Conservation (phyloP, 2,113 vertebrate species). For the Microtus richardsoni region DNA sequence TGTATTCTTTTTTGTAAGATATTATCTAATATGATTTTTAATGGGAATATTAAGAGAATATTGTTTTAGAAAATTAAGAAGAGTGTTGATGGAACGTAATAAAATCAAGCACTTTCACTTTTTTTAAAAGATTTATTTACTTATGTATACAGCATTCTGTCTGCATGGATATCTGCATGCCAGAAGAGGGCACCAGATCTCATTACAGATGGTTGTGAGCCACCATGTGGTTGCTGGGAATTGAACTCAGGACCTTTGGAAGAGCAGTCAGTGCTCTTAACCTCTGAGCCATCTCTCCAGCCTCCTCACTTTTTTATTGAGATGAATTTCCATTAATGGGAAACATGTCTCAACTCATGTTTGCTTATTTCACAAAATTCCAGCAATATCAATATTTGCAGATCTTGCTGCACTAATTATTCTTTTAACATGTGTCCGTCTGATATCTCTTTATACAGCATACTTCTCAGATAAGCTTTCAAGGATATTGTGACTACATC, state of each 20-base stretch:
- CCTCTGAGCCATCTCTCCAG: too few species aligned
- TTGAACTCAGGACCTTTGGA: too few species aligned
- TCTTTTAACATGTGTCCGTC: accelerated
- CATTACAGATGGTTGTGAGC: too few species aligned
- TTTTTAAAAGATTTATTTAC: neutral
- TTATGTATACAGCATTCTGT: too few species aligned
- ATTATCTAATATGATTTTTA: neutral
- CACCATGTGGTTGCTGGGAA: too few species aligned
- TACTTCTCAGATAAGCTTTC: neutral
- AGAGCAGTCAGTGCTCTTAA: too few species aligned
- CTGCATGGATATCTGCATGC: too few species aligned
- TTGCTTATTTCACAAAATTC: neutral
- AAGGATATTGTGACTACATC: neutral
- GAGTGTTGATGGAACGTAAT: neutral
- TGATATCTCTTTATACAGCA: neutral
- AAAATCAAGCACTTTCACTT: neutral
- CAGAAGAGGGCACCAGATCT: too few species aligned
- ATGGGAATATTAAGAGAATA: neutral
- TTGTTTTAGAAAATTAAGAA: neutral
- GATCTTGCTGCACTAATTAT: accelerated
- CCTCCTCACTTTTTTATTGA: neutral
- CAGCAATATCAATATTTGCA: neutral
- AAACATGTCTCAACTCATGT: neutral
- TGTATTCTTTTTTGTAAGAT: neutral
- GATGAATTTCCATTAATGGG: neutral